Evolutionary conservation across 2,888 invertebrate genomes (phyloP).

Genomic region (Ramazzottius varieornatus): DNA sequence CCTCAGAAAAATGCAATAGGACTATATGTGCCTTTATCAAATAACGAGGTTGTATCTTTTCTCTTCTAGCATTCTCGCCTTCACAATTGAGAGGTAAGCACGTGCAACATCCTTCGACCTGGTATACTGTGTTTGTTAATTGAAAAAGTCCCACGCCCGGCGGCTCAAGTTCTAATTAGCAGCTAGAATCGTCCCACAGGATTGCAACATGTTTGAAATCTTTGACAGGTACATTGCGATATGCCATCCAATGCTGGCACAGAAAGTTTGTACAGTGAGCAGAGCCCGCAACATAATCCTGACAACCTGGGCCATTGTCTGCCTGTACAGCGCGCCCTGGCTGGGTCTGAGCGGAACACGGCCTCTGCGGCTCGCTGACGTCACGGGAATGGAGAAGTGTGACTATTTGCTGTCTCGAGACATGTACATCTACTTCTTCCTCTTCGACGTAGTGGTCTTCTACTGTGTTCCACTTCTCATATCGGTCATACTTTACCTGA

Average conservation of each 20-base stretch:
- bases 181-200: too few species aligned
- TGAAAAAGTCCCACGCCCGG: too few species aligned
- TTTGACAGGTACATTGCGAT: constrained; percentile 2
- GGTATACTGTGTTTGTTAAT: too few species aligned
- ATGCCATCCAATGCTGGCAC: neutral
- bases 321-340: neutral
- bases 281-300: neutral
- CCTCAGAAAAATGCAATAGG: too few species aligned
- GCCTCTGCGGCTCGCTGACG: neutral
- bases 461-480: neutral
- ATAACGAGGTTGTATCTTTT: neutral
- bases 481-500: neutral
- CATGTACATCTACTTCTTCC: neutral
- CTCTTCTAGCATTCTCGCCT: neutral
- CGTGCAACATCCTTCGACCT: too few species aligned
- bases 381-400: neutral
- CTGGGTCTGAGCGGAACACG: neutral
- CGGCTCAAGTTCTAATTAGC: too few species aligned
- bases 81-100: neutral
- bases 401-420: neutral
- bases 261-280: neutral
- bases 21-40: too few species aligned
- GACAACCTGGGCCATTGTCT: neutral
- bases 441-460: neutral
- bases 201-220: too few species aligned